Evolutionary conservation across 2,797 vertebrate genomes (phyloP).

Genomic region (Sebastes steindachneri): DNA sequence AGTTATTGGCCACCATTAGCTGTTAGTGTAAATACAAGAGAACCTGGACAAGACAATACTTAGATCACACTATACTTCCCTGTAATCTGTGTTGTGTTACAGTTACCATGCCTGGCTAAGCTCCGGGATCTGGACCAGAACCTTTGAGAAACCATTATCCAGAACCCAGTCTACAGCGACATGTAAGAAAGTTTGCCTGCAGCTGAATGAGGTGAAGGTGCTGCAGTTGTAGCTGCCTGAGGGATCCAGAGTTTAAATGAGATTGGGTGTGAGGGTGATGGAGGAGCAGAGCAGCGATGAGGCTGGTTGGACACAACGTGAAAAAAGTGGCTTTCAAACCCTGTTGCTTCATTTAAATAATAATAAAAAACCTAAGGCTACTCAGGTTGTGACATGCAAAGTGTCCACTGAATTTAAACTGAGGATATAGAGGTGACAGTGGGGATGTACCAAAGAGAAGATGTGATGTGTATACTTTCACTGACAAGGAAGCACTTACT

Average conservation of each 20-base stretch:
- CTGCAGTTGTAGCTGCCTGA: neutral
- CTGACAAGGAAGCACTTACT: neutral
- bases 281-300: neutral
- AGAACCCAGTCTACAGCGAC: neutral
- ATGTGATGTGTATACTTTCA: neutral
- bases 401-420: neutral
- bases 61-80: neutral
- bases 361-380: neutral
- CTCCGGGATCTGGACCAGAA: neutral
- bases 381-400: neutral
- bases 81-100: neutral
- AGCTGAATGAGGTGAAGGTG: neutral
- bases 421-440: neutral
- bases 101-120: neutral
- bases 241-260: conserved; percentile 13
- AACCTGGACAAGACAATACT: neutral
- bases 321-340: neutral
- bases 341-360: neutral
- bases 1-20: neutral
- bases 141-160: neutral
- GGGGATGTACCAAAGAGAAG: neutral
- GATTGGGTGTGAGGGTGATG: neutral
- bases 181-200: neutral
- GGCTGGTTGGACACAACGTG: neutral
- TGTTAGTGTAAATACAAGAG: neutral